phyloP scores from a whole-genome alignment of 2,113 vertebrate genomes.

The Chascanopsetta lugubris region DNA sequence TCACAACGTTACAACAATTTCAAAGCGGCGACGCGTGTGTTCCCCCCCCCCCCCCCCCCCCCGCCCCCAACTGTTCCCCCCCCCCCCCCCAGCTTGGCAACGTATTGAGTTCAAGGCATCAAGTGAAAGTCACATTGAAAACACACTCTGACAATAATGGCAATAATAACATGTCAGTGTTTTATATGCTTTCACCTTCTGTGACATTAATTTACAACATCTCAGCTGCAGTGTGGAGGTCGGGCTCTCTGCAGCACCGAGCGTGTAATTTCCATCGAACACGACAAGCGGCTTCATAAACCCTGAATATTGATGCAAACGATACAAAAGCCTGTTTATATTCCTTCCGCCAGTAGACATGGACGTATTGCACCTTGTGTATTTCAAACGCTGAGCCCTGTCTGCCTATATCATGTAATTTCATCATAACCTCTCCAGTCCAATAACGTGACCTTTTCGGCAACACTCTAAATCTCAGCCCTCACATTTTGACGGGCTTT shows the following conservation, averaged over 20 bases:
- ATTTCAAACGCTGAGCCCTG: conserved; percentile 33
- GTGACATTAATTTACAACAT: conserved; percentile 62
- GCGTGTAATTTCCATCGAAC: conserved; percentile 27
- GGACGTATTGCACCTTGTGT: conserved; percentile 5
- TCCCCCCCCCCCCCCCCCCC: too few species aligned
- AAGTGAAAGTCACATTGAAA: conserved; percentile 47
- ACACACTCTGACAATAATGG: conserved; percentile 39
- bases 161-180: conserved; percentile 29
- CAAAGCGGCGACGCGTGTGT: conserved; percentile 35
- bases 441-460: conserved; percentile 55
- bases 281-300: conserved; percentile 26
- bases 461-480: conserved; percentile 20
- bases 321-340: not conserved
- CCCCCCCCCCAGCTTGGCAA: conserved; percentile 46
- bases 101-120: conserved; percentile 54
- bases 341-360: not conserved
- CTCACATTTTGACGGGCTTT: conserved; percentile 48
- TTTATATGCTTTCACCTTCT: conserved; percentile 44
- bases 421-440: conserved; percentile 55
- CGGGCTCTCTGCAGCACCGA: conserved; percentile 42
- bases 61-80: too few species aligned
- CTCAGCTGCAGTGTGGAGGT: conserved; percentile 21
- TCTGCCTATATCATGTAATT: conserved; percentile 49
- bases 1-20: conserved; percentile 39
- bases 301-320: not conserved